These are phyloP conservation scores for Cerastis leucographa DNA, from an alignment of 2,888 invertebrate species.

Conservation along the genomic window DNA sequence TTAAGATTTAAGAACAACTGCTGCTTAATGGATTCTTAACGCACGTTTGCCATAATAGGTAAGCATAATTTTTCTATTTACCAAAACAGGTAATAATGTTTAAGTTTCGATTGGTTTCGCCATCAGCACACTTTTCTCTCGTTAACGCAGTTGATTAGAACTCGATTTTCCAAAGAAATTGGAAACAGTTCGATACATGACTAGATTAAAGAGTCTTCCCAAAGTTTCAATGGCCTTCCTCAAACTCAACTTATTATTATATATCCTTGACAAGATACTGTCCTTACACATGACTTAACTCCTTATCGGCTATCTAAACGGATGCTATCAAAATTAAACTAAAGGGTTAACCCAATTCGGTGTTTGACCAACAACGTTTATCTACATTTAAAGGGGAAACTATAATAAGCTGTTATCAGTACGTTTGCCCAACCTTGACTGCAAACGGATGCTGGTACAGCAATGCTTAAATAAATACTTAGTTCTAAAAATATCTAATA, in stretches of 20 bases:
- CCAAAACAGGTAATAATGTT: not conserved
- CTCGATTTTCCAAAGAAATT: not conserved
- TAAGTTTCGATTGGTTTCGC: conserved; percentile 12
- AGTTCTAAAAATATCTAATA: conserved; percentile 49
- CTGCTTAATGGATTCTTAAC: conserved; percentile 60
- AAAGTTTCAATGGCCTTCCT: not conserved
- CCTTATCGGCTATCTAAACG: conserved; percentile 62
- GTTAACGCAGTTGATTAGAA: not conserved
- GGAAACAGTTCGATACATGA: conserved; percentile 4
- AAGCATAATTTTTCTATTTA: conserved; percentile 31
- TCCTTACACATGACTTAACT: conserved; percentile 1
- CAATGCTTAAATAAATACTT: conserved; percentile 74
- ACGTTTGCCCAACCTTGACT: conserved; percentile 80
- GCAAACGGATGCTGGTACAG: conserved; percentile 79
- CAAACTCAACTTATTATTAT: not conserved
- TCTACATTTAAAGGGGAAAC: conserved; percentile 74
- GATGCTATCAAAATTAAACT: conserved; percentile 72
- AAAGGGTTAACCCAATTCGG: conserved; percentile 80
- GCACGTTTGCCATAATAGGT: conserved; percentile 43
- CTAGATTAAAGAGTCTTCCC: not conserved
- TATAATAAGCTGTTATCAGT: conserved; percentile 79
- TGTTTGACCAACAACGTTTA: conserved; percentile 78
- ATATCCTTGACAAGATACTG: not conserved
- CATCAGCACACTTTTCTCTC: not conserved
- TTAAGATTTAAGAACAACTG: conserved; percentile 47